A percentile compares a stretch with the other conserved stretches of the same genome.
phyloP scores from a whole-genome alignment of 2,113 vertebrate species.

The Chroicocephalus ridibundus region DNA sequence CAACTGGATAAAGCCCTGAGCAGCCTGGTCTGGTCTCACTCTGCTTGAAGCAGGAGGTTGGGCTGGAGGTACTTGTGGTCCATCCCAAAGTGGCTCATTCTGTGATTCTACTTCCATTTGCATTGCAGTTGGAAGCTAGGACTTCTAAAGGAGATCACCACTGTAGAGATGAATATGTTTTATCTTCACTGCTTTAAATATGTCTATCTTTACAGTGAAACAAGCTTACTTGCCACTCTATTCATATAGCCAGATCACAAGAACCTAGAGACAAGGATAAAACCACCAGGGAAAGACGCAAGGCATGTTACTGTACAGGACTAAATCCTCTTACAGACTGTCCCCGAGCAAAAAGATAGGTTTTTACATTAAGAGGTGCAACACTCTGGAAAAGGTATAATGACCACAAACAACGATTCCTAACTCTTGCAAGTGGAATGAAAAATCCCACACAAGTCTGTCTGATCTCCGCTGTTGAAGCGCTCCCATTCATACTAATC shows the following conservation, averaged over 20 bases:
- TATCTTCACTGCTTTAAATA: background rate
- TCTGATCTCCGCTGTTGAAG: background rate
- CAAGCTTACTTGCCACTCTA: background rate
- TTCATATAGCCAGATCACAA: background rate
- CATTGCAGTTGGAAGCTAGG: background rate
- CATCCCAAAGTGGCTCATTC: background rate
- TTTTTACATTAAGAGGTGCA: background rate
- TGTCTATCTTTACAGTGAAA: background rate
- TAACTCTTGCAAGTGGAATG: background rate
- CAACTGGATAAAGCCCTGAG: background rate
- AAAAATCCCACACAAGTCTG: background rate
- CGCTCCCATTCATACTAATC: conserved; percentile 18
- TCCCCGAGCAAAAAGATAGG: background rate
- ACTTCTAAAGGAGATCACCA: background rate
- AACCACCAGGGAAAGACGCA: background rate
- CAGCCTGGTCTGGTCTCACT: background rate
- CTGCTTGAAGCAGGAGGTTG: background rate
- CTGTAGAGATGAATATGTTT: background rate
- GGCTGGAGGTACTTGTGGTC: background rate
- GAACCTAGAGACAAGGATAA: background rate
- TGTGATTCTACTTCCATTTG: background rate
- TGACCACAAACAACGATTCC: background rate
- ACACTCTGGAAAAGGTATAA: background rate
- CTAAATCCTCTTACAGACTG: background rate
- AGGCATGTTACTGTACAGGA: background rate